Conservation (phyloP, 2,113 vertebrate genomes). For the Alligator sinensis region DNA sequence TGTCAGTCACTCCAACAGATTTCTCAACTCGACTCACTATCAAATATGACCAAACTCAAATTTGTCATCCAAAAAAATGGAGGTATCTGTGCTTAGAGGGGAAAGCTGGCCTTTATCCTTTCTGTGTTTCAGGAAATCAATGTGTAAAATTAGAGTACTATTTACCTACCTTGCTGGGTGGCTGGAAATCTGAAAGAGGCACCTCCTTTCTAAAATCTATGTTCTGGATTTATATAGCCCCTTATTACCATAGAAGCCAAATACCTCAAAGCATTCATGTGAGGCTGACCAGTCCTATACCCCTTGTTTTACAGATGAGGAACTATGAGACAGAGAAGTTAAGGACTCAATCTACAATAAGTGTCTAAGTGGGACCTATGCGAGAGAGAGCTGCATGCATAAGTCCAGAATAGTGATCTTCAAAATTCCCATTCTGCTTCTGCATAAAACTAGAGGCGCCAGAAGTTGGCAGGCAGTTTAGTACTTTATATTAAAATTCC, state of each 20-base stretch:
- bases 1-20: neutral
- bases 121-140: neutral
- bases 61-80: neutral
- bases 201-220: constrained; percentile 1
- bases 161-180: neutral
- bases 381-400: neutral
- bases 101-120: neutral
- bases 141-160: neutral
- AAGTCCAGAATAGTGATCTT: neutral
- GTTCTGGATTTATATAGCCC: neutral
- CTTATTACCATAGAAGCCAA: neutral
- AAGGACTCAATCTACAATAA: constrained; percentile 12
- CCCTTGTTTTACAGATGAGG: constrained; percentile 12
- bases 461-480: neutral
- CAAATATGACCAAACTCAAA: neutral
- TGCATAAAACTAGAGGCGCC: too few relatives aligned
- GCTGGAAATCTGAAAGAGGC: neutral
- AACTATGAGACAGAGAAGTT: neutral
- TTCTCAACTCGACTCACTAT: neutral
- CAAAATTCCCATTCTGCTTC: constrained; percentile 42
- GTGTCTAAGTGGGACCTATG: constrained; percentile 9
- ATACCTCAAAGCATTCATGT: neutral
- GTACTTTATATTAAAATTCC: constrained; percentile 9
- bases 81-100: neutral
- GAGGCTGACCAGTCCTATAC: neutral